Conservation (phyloP, 2,888 invertebrate genomes). For the Drosophila niveifrons region DNA sequence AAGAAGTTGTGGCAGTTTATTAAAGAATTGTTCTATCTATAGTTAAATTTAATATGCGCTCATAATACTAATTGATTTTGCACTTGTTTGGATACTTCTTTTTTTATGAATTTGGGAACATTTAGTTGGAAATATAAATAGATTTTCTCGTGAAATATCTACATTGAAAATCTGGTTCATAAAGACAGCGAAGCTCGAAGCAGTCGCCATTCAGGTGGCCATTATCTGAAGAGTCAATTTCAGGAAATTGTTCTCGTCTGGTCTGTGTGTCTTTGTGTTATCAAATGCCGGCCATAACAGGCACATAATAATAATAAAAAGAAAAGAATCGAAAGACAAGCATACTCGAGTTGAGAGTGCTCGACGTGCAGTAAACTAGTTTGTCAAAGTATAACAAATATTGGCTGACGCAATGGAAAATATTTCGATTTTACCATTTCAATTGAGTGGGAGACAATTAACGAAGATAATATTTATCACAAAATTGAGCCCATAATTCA, state of each 20-base stretch:
- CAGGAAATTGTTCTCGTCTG: conserved; percentile 51
- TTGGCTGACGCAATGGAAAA: not conserved
- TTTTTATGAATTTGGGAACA: not conserved
- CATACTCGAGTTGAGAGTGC: not conserved
- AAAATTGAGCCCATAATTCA: not conserved
- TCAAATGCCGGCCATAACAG: conserved; percentile 53
- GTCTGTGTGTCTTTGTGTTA: conserved; percentile 47
- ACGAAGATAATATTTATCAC: not conserved
- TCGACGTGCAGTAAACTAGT: conserved; percentile 7
- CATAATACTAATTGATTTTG: conserved; percentile 23
- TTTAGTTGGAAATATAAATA: conserved; percentile 10
- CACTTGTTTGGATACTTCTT: conserved; percentile 4
- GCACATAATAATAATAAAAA: conserved; percentile 61
- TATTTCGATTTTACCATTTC: not conserved
- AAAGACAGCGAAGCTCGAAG: conserved; percentile 26
- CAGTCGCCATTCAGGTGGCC: conserved; percentile 48
- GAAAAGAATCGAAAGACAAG: not conserved
- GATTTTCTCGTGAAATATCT: conserved; percentile 23
- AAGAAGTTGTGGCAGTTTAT: not conserved
- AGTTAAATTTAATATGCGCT: not conserved
- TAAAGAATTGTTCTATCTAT: not conserved
- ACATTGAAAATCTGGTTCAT: conserved; percentile 36
- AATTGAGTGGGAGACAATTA: not conserved
- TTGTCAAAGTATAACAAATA: not conserved
- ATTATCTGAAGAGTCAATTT: conserved; percentile 67